Evolutionary conservation across 2,113 vertebrate species (phyloP), one percentile per base, ranked within the genome.

Genomic region (Melanostigma gelatinosum): DNA sequence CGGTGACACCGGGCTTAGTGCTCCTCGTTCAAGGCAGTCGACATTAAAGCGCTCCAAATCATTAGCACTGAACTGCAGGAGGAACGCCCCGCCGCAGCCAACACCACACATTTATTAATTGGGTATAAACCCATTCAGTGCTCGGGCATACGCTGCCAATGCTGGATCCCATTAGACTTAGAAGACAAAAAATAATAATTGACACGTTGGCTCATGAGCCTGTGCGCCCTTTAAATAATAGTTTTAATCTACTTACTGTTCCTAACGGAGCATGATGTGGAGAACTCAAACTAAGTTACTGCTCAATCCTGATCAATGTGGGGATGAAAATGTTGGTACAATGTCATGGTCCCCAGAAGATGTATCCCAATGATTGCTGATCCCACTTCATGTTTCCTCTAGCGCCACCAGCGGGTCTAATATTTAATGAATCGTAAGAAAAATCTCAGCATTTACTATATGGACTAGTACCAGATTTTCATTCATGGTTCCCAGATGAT

Each of bases 11-110:
- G 44, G 78, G 77, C 89, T 90, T 80, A 83, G 82, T 50, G 61
- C 82, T 86, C 86, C 88, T 85, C 88, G 89, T 87, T 91, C 84
- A 83, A 88, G 67, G 82, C 88, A 84, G 90, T 76, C 71, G 32
- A 91, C 88, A 89, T 86, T 87, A 91, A 92, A 91, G 84, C 46
- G 52, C 88, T 88, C 78, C 79, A 80, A 87, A 88, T 93, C 87
- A 92, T 92, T 87, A 92, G 85, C 69, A 29, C 20, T 76, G 88
- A 91, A 80, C 87, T 90, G 83, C 86, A 63, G 77, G 79, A 91
- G 87, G 78, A 91, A 88, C 55, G 68, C 78, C 50, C 58, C 3
- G 24, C 86, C 32, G 57, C 75, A 70, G 89, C 88, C 84, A 87
- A 67, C 79, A 75, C 74, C 54, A 65, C 72, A 77, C 83, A 88